Evolutionary conservation across 2,888 invertebrate species (phyloP).

Genomic region (Didymodactylos carnosus): DNA sequence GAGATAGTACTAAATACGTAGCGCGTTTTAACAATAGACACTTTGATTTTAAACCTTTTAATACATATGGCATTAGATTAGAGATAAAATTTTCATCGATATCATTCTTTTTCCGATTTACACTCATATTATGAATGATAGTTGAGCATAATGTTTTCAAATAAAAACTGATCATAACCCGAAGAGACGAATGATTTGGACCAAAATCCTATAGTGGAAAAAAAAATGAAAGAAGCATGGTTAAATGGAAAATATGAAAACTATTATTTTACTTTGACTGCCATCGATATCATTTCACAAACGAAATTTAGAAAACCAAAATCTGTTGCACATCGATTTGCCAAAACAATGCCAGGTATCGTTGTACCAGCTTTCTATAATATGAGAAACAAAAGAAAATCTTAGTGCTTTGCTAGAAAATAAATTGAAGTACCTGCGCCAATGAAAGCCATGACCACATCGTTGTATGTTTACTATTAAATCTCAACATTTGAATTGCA

Average conservation of each 20-base stretch:
- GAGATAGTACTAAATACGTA: conserved; percentile 2
- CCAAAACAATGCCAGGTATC: not conserved
- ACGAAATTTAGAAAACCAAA: not conserved
- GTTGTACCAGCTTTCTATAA: not conserved
- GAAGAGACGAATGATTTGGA: not conserved
- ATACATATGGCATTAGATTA: conserved; percentile 49
- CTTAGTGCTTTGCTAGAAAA: not conserved
- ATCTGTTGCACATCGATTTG: not conserved
- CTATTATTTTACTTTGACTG: not conserved
- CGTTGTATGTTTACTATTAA: not conserved
- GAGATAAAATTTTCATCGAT: conserved; percentile 47
- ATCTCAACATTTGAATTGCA: conserved; percentile 47
- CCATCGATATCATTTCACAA: not conserved
- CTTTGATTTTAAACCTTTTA: conserved; percentile 44
- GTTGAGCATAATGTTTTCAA: not conserved
- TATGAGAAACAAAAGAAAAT: too few species aligned
- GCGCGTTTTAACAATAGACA: conserved; percentile 2
- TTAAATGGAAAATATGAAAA: not conserved
- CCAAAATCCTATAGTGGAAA: not conserved
- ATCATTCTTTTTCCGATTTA: conserved; percentile 23
- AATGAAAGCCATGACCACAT: conserved; percentile 8
- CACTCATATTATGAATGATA: not conserved
- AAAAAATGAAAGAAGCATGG: too few species aligned
- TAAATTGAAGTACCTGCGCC: not conserved
- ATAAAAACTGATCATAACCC: not conserved